Base-by-base conservation (phyloP, 2,113 vertebrate genomes). In the Sclerurus mexicanus region DNA sequence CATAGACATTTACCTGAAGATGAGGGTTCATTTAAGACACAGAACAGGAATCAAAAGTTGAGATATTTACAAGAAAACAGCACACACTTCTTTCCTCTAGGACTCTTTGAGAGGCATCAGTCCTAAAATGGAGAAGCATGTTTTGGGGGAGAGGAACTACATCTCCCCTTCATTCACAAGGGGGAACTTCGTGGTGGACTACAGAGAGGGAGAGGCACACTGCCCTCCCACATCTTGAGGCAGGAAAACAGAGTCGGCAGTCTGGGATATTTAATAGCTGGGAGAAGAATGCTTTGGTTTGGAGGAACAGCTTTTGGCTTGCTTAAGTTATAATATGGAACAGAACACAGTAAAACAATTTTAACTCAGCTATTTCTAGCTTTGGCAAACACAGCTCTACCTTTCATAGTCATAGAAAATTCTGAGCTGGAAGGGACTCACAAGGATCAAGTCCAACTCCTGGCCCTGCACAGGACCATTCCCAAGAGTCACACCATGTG, bases 221-320 rank as follows among this genome's bases (percentile, higher is more conserved):
- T 62, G 62, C 78, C 67, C 89, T 93, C 92, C 89, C 75, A 88
- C 91, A 90, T 88, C 75, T 83, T 47, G 82, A 95, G n/a, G 93
- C 91, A 87, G 87, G 87, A 93, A 93, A 96, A 84, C 73, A 75
- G 75, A 75, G 79, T 56, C n/a, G 18, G 88, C 94, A 94, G 86
- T 80, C 90, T 93, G 92, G 94, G 88, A 93, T 93, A 94, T 83
- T 96, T 96, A 93, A 96, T 94, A 96, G 90, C 95, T 62, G 23
- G 50, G 58, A 72, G 90, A 95, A 92, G 88, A 95, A 93, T 80
- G 85, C 96, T 92, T 95, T 90, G 94, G 93, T 95, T 97, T 95
- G 68, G 89, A 96, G 77, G 69, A 95, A 93, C 80, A 81, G 93
- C 72, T 94, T 89, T 94, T 96, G 94, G 95, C 95, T 95, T 50